Conservation (phyloP, 2,113 vertebrate genomes). For the Ifrita kowaldi region DNA sequence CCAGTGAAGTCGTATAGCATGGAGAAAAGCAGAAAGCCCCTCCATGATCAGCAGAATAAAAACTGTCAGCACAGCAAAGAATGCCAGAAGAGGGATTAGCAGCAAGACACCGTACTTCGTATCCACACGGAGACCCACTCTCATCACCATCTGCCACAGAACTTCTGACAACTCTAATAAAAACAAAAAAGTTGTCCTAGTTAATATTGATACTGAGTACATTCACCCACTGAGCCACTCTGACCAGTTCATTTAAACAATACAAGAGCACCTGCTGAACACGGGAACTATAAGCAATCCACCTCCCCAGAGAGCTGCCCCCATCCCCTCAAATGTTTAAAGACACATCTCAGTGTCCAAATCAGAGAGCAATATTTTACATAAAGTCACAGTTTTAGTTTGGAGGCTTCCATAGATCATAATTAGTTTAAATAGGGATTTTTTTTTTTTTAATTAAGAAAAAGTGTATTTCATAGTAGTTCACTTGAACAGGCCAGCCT, state of each 20-base stretch:
- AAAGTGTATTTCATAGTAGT: background rate
- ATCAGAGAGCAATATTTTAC: background rate
- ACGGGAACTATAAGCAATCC: background rate
- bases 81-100: constrained; percentile 81
- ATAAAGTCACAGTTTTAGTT: background rate
- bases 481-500: background rate
- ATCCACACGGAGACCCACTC: constrained; percentile 84
- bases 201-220: background rate
- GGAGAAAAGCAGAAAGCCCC: constrained; percentile 96
- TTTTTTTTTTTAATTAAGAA: background rate
- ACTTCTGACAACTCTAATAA: constrained; percentile 89
- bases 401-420: background rate
- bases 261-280: background rate
- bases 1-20: constrained; percentile 95
- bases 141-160: constrained; percentile 93
- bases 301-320: background rate
- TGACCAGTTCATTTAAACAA: background rate
- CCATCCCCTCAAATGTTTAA: background rate
- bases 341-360: background rate
- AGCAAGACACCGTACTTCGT: constrained; percentile 77
- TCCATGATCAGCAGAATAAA: constrained; percentile 95
- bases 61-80: constrained; percentile 88
- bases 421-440: background rate
- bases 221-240: background rate
- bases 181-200: rapidly evolving